A percentile compares a stretch with the other conserved stretches of the same genome.
These are phyloP conservation scores for Marisa cornuarietis DNA, from an alignment of 1,140 invertebrate genomes.

Conservation along the genomic window DNA sequence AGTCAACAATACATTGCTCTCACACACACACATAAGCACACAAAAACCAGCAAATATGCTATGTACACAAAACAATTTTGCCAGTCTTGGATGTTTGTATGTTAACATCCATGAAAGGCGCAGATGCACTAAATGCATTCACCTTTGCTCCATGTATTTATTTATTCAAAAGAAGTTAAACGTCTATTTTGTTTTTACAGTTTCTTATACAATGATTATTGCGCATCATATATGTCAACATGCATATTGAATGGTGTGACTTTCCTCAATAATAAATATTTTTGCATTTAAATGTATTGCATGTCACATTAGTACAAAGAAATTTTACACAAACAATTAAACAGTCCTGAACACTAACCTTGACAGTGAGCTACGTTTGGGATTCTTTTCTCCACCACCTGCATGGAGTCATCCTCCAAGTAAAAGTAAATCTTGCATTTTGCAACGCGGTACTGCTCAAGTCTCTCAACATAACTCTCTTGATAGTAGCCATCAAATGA, in stretches of 20 bases:
- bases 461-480: conserved; percentile 63
- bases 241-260: neutral
- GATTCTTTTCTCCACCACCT: conserved; percentile 64
- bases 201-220: neutral
- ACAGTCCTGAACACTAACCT: conserved; percentile 41
- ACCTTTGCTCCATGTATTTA: neutral
- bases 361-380: conserved; percentile 65
- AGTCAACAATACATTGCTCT: too few species aligned
- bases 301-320: neutral
- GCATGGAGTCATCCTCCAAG: conserved; percentile 66
- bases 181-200: neutral
- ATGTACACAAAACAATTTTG: neutral
- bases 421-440: conserved; percentile 66
- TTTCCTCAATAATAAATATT: neutral
- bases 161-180: neutral
- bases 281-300: neutral
- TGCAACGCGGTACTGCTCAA: conserved; percentile 63
- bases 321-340: neutral
- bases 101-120: neutral
- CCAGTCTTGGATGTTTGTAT: neutral
- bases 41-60: neutral
- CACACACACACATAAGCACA: too few species aligned
- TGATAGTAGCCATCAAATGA: conserved; percentile 65
- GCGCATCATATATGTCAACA: too few species aligned
- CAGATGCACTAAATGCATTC: neutral